Evolutionary conservation across 2,797 vertebrate species (phyloP).

Genomic region (Leucoraja ocellata): DNA sequence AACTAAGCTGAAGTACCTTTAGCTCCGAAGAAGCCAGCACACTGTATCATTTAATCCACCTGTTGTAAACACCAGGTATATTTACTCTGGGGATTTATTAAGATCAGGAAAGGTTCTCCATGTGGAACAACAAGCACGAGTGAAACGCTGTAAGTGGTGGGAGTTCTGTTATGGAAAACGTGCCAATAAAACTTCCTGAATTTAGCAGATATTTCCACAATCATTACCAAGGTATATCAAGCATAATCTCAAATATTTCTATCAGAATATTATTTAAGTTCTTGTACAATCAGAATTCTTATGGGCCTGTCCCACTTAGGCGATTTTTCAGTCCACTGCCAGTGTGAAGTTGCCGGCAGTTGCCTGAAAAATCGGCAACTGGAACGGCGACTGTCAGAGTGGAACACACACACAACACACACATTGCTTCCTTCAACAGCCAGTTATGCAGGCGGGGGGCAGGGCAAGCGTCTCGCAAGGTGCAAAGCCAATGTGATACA

Average conservation of each 20-base stretch:
- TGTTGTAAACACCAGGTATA: not conserved
- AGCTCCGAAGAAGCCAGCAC: not conserved
- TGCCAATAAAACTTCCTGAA: not conserved
- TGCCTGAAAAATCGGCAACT: too few species aligned
- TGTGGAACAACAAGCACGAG: not conserved
- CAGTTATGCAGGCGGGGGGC: too few species aligned
- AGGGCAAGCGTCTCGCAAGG: too few species aligned
- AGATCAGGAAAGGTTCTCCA: not conserved
- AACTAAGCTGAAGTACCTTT: not conserved
- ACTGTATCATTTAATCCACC: not conserved
- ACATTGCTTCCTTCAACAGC: too few species aligned
- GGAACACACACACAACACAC: too few species aligned
- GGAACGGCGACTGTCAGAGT: too few species aligned
- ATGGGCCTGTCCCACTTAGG: too few species aligned
- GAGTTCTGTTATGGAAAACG: not conserved
- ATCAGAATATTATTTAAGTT: not conserved
- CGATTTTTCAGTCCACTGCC: too few species aligned
- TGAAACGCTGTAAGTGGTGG: not conserved
- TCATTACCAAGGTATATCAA: not conserved
- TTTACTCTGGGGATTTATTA: not conserved
- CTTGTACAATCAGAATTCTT: not conserved
- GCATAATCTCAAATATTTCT: not conserved
- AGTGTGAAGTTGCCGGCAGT: too few species aligned
- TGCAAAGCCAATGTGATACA: too few species aligned
- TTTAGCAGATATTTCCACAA: not conserved